Evolutionary conservation across 2,113 vertebrate species (phyloP).

Genomic region (Gopherus evgoodei): DNA sequence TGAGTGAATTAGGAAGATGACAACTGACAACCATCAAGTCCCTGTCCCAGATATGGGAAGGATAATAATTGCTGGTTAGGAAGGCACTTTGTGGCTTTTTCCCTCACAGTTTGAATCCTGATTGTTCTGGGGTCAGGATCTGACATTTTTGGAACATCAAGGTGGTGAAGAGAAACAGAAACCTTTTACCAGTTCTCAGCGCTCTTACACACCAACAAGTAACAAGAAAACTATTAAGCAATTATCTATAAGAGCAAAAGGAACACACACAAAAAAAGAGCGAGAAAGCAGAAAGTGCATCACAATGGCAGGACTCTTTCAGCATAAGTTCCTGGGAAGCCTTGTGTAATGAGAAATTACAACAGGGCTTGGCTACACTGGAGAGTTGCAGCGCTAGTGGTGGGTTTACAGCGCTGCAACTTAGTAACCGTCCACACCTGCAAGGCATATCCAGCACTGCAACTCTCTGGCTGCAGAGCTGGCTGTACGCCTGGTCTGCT

Average conservation of each 20-base stretch:
- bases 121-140: background rate
- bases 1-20: slow-evolving; percentile 39
- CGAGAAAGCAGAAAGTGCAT: background rate
- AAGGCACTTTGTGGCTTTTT: background rate
- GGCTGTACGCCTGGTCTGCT: no score
- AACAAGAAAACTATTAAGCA: background rate
- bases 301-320: background rate
- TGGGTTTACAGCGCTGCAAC: no score
- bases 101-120: background rate
- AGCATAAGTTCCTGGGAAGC: background rate
- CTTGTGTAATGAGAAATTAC: background rate
- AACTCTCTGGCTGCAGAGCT: no score
- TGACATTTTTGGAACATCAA: background rate
- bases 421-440: no score
- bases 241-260: background rate
- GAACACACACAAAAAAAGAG: background rate
- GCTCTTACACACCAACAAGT: background rate
- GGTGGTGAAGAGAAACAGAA: slow-evolving; percentile 7
- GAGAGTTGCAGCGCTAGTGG: no score
- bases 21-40: slow-evolving; percentile 20
- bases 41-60: slow-evolving; percentile 14
- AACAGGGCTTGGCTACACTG: no score
- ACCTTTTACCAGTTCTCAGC: background rate
- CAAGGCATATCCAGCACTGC: no score
- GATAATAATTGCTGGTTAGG: background rate